Evolutionary conservation across 2,888 invertebrate genomes (phyloP).

Genomic region (Erebia epiphron): DNA sequence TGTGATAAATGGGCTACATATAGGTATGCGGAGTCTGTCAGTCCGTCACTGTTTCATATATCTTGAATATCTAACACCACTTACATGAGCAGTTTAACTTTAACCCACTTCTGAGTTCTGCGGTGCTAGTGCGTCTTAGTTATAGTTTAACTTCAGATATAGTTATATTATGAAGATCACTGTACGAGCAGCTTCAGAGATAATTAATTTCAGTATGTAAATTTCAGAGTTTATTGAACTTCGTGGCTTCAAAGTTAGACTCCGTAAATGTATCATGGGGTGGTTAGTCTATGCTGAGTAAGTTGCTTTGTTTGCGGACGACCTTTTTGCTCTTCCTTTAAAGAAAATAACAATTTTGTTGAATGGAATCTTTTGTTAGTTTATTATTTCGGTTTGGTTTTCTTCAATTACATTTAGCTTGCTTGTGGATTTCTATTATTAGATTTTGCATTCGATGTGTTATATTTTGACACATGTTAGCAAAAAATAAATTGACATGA

Average conservation of each 20-base stretch:
- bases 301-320: conserved; percentile 20
- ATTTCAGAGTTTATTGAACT: conserved; percentile 35
- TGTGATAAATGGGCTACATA: no score
- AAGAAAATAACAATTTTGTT: conserved; percentile 11
- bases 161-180: background rate
- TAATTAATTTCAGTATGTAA: conserved; percentile 32
- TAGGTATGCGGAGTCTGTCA: no score
- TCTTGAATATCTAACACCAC: no score
- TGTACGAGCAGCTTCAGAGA: background rate
- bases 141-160: background rate
- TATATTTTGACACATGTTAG: background rate
- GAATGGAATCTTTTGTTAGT: background rate
- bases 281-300: conserved; percentile 17
- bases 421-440: background rate
- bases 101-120: no score
- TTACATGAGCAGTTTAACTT: no score
- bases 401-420: background rate
- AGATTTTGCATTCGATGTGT: background rate
- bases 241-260: conserved; percentile 22
- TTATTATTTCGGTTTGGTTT: conserved; percentile 1
- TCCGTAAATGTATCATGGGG: conserved; percentile 22
- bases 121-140: no score
- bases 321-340: conserved; percentile 22
- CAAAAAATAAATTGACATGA: background rate
- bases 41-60: no score